phyloP scores from a whole-genome alignment of 2,113 vertebrate species.

The Oriolus oriolus region DNA sequence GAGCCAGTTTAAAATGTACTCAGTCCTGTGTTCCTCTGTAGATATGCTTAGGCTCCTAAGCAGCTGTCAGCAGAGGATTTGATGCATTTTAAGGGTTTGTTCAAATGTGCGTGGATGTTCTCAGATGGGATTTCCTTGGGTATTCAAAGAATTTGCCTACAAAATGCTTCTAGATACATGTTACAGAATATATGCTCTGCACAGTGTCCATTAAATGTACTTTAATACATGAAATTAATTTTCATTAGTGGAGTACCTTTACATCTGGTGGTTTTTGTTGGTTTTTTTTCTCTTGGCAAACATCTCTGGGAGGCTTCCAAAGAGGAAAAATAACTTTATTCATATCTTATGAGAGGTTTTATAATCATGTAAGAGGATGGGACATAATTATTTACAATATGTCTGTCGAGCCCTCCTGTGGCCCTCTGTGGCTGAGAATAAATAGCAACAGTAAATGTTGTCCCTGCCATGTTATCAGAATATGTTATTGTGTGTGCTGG shows the following conservation, averaged over 20 bases:
- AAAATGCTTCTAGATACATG: neutral
- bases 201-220: neutral
- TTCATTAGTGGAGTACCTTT: neutral
- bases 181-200: neutral
- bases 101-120: neutral
- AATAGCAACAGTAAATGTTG: neutral
- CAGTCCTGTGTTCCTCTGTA: neutral
- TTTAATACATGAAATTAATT: neutral
- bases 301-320: neutral
- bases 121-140: neutral
- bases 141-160: neutral
- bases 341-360: neutral
- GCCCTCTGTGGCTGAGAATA: neutral
- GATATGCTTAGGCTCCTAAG: neutral
- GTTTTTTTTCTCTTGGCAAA: neutral
- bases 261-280: neutral
- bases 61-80: neutral
- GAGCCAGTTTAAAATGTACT: neutral
- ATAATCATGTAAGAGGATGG: neutral
- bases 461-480: neutral
- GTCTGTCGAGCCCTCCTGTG: neutral
- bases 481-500: neutral
- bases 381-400: neutral
- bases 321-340: neutral
- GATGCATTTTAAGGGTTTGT: neutral